A percentile compares a stretch with the other conserved stretches of the same genome.
phyloP scores from a whole-genome alignment of 2,113 vertebrate species.

The Pseudolaguvia tuberculata region DNA sequence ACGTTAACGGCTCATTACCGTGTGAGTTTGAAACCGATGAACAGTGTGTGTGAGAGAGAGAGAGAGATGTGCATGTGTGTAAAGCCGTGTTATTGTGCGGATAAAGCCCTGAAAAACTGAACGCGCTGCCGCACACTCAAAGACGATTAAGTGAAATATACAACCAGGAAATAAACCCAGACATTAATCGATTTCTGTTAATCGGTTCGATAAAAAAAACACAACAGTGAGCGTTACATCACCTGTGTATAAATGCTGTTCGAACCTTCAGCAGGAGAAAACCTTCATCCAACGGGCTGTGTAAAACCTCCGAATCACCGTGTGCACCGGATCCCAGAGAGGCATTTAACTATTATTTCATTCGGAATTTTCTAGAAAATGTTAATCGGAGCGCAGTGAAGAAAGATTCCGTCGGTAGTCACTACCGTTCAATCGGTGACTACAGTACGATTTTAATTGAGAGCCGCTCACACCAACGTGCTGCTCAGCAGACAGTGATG shows the following conservation, averaged over 20 bases:
- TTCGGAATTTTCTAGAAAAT: neutral
- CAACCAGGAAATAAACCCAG: too few relatives aligned
- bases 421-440: neutral
- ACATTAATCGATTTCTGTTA: neutral
- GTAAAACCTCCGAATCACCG: neutral
- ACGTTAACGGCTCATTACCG: too few relatives aligned
- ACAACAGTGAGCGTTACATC: neutral
- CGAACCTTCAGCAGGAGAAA: neutral
- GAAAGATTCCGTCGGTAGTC: too few relatives aligned
- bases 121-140: too few relatives aligned
- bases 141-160: too few relatives aligned
- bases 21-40: too few relatives aligned
- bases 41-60: too few relatives aligned
- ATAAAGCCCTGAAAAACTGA: neutral
- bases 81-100: neutral
- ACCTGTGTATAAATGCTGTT: neutral
- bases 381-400: neutral
- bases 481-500: slow-evolving; percentile 19
- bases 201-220: neutral
- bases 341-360: neutral
- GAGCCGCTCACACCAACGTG: slow-evolving; percentile 32
- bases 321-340: neutral
- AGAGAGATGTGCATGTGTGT: too few relatives aligned
- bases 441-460: slow-evolving; percentile 34
- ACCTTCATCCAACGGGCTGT: neutral